Conservation (phyloP, 2,797 vertebrate species). For the Centropyge bicolor region DNA sequence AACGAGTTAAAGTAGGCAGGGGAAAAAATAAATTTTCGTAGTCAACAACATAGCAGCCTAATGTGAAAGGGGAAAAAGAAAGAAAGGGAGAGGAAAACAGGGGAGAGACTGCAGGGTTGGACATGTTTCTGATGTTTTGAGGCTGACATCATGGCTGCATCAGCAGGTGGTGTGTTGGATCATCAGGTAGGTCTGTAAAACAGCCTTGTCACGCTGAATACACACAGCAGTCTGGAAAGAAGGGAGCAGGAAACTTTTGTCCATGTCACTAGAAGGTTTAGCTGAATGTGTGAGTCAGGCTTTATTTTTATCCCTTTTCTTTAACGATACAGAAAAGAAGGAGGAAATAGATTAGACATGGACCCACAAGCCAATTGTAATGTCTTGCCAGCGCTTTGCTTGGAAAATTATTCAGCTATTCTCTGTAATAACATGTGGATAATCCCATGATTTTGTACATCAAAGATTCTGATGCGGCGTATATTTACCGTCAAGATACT, state of each 20-base stretch:
- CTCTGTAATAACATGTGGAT: neutral
- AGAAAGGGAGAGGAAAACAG: constrained; percentile 30
- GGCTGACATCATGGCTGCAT: constrained; percentile 76
- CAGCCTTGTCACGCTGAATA: constrained; percentile 46
- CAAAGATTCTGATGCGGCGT: constrained; percentile 12
- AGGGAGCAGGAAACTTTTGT: constrained; percentile 1
- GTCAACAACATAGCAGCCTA: neutral
- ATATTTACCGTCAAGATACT: constrained; percentile 32
- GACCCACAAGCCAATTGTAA: neutral
- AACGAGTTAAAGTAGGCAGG: constrained; percentile 3
- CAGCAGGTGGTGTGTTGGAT: constrained; percentile 71
- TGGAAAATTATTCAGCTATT: constrained; percentile 17
- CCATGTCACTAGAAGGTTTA: neutral
- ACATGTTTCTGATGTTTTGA: constrained; percentile 77
- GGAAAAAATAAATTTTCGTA: constrained; percentile 8
- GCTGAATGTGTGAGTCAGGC: neutral
- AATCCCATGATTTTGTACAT: constrained; percentile 29
- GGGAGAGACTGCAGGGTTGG: constrained; percentile 64
- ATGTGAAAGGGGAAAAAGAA: constrained; percentile 20
- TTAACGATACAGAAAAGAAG: constrained; percentile 1
- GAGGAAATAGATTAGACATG: neutral
- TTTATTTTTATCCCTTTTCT: neutral
- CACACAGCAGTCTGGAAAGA: constrained; percentile 12
- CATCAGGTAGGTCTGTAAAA: constrained; percentile 68
- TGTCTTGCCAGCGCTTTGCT: neutral